Evolutionary conservation across 2,113 vertebrate genomes (phyloP).

Genomic region (Chaenocephalus aceratus): DNA sequence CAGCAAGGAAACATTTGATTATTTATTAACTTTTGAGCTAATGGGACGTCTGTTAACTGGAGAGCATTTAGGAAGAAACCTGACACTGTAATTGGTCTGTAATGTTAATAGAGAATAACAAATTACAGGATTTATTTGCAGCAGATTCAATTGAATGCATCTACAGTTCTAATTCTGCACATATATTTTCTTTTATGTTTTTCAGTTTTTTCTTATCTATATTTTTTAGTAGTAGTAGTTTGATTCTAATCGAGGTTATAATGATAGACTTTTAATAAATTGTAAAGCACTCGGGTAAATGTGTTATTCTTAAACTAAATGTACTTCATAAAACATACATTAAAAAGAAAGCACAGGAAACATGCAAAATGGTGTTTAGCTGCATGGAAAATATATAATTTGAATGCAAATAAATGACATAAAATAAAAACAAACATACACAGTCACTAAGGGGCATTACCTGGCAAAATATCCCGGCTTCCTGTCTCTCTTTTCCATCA

Average conservation of each 20-base stretch:
- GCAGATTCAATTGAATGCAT: too few species aligned
- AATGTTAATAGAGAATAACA: too few species aligned
- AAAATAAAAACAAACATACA: background rate
- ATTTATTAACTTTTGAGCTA: too few species aligned
- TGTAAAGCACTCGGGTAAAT: background rate
- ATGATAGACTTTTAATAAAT: background rate
- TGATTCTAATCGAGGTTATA: background rate
- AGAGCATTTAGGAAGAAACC: too few species aligned
- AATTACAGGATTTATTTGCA: too few species aligned
- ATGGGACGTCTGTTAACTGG: too few species aligned
- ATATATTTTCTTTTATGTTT: background rate
- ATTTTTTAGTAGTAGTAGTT: background rate
- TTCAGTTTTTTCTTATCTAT: background rate
- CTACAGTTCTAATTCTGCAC: background rate
- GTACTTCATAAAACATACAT: background rate
- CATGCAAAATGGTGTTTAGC: background rate
- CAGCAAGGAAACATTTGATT: too few species aligned
- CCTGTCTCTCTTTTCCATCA: slow-evolving; percentile 82
- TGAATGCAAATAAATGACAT: background rate
- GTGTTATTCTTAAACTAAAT: background rate
- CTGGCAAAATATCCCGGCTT: slow-evolving; percentile 83
- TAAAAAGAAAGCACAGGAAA: background rate
- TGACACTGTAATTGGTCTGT: too few species aligned
- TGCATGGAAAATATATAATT: background rate
- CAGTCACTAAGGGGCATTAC: slow-evolving; percentile 51